Conservation (phyloP, 2,888 invertebrate genomes). For the Candidula unifasciata region DNA sequence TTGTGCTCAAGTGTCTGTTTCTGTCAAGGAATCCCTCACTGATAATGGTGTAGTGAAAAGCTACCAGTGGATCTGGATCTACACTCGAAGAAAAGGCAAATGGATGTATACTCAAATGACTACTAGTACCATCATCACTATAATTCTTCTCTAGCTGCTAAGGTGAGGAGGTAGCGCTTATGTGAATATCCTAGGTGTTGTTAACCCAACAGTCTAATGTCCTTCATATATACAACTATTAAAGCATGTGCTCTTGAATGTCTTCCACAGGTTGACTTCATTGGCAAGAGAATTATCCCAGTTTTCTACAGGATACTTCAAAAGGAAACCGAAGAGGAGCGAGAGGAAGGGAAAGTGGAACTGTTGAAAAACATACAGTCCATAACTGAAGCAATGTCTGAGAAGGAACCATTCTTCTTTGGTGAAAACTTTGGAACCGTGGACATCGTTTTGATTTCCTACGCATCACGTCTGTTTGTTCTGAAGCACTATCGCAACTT, state of each 20-base stretch:
- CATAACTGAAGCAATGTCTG: slow-evolving; percentile 55
- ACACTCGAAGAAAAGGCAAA: no score
- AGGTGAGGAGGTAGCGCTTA: no score
- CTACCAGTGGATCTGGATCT: no score
- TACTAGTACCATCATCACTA: no score
- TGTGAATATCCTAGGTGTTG: no score
- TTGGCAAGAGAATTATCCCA: slow-evolving; percentile 63
- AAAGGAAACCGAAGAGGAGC: slow-evolving; percentile 56
- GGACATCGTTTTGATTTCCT: slow-evolving; percentile 66
- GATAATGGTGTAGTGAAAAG: no score
- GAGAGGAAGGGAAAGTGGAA: slow-evolving; percentile 55
- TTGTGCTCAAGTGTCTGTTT: no score
- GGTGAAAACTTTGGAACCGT: slow-evolving; percentile 62
- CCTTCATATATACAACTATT: no score
- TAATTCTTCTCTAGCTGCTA: no score
- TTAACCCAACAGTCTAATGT: no score
- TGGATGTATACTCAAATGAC: no score
- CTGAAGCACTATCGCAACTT: slow-evolving; percentile 61
- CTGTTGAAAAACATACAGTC: slow-evolving; percentile 56
- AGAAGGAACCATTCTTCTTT: slow-evolving; percentile 60
- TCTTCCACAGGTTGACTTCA: slow-evolving; percentile 56
- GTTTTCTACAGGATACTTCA: slow-evolving; percentile 59
- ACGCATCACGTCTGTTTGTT: slow-evolving; percentile 56
- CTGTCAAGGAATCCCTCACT: no score
- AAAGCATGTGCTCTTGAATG: neutral